phyloP scores from a whole-genome alignment of 2,797 vertebrate genomes.

The Coregonus suidteri region DNA sequence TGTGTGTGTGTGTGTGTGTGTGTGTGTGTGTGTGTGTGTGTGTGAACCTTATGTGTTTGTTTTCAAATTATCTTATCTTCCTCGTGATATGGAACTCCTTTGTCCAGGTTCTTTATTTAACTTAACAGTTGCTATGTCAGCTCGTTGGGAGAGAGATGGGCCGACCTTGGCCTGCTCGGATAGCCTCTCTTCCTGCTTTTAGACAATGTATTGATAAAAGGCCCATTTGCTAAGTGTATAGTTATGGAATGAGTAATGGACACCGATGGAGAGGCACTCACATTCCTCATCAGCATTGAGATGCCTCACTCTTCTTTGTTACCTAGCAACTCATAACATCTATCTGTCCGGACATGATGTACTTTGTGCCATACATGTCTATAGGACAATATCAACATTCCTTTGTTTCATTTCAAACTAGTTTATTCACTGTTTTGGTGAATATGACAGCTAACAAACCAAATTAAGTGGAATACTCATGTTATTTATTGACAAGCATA shows the following conservation, averaged over 20 bases:
- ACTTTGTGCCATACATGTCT: background rate
- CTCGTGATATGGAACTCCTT: background rate
- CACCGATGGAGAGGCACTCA: slow-evolving; percentile 15
- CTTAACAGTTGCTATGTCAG: slow-evolving; percentile 34
- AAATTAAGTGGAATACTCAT: too few species aligned
- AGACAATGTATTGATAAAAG: slow-evolving; percentile 46
- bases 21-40: slow-evolving; percentile 14
- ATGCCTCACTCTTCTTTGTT: slow-evolving; percentile 19
- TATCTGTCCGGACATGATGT: background rate
- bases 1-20: slow-evolving; percentile 12
- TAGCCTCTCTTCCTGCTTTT: slow-evolving; percentile 44
- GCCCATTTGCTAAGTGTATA: slow-evolving; percentile 34
- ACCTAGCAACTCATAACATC: slow-evolving; percentile 3
- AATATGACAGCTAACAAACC: too few species aligned
- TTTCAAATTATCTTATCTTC: background rate
- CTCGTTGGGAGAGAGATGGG: slow-evolving; percentile 25
- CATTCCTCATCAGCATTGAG: slow-evolving; percentile 9
- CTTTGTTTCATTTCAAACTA: too few species aligned
- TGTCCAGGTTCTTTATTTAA: background rate
- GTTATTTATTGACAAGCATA: too few species aligned
- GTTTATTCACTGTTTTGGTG: too few species aligned
- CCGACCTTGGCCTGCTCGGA: slow-evolving; percentile 6
- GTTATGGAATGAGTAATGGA: slow-evolving; percentile 36
- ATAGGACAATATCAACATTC: background rate
- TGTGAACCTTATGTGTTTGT: slow-evolving; percentile 5